phyloP scores from a whole-genome alignment of 1,140 invertebrate species.

The Brachionus koreanus region DNA sequence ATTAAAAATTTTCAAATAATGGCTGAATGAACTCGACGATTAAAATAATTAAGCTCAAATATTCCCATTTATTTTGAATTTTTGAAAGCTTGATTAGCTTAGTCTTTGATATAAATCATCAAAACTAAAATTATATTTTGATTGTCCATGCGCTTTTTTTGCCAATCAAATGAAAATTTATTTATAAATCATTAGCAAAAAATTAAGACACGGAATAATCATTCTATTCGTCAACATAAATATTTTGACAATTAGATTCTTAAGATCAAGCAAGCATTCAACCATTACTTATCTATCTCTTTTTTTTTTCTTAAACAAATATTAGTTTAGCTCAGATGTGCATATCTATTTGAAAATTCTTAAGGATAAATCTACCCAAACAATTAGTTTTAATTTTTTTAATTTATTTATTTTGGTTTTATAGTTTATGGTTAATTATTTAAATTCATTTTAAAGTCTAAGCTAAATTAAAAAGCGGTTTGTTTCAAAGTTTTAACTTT shows the following conservation, averaged over 20 bases:
- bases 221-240: not conserved
- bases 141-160: constrained; percentile 13
- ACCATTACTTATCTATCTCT: constrained; percentile 10
- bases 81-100: constrained; percentile 2
- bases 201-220: constrained; percentile 20
- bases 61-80: not conserved
- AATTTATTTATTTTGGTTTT: not conserved
- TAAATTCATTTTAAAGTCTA: not conserved
- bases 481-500: not conserved
- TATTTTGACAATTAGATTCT: constrained; percentile 11
- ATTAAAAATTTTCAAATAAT: not conserved
- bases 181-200: constrained; percentile 30
- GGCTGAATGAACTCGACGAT: not conserved
- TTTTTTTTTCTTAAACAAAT: not conserved
- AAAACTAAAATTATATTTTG: not conserved
- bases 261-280: not conserved
- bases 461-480: not conserved
- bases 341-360: not conserved
- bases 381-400: not conserved
- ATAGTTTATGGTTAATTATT: not conserved
- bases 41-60: not conserved
- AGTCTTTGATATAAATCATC: not conserved
- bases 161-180: constrained; percentile 16
- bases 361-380: not conserved
- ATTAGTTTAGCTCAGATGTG: not conserved